A percentile compares a stretch with the other conserved stretches of the same genome.
Evolutionary conservation across 2,113 vertebrate species (phyloP).

Genomic region (Erythrolamprus reginae): DNA sequence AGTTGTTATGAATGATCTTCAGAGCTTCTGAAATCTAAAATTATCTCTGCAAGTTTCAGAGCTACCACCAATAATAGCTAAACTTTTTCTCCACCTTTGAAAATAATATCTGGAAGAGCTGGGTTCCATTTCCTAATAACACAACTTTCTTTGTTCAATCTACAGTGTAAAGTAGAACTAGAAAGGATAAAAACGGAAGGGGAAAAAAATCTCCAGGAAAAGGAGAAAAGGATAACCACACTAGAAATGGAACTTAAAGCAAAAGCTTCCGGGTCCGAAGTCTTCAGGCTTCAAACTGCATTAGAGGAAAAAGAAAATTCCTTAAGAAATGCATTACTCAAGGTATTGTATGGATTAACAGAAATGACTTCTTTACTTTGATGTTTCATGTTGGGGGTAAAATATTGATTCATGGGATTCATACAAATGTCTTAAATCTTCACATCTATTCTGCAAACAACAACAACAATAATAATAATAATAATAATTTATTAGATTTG

Average conservation of each 20-base stretch:
- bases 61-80: background rate
- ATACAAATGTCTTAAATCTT: background rate
- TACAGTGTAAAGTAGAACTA: conserved; percentile 60
- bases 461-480: too few relatives aligned
- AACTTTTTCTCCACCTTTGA: background rate
- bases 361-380: background rate
- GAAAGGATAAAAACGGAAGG: conserved; percentile 58
- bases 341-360: conserved; percentile 52
- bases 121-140: background rate
- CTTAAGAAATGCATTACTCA: conserved; percentile 61
- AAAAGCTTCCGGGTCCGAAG: conserved; percentile 47
- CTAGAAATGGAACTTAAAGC: conserved; percentile 58
- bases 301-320: conserved; percentile 65
- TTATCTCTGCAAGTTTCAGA: background rate
- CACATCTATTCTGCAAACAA: background rate
- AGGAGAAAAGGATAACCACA: conserved; percentile 60
- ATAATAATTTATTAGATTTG: too few relatives aligned
- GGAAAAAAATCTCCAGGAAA: conserved; percentile 51
- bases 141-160: conserved; percentile 11
- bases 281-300: conserved; percentile 60
- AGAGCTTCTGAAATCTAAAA: background rate
- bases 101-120: background rate
- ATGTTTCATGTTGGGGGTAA: background rate
- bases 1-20: background rate
- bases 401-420: background rate